A percentile compares a stretch with the other conserved stretches of the same genome.
Evolutionary conservation across 1,140 invertebrate genomes (phyloP).

Genomic region (Bombus vancouverensis): DNA sequence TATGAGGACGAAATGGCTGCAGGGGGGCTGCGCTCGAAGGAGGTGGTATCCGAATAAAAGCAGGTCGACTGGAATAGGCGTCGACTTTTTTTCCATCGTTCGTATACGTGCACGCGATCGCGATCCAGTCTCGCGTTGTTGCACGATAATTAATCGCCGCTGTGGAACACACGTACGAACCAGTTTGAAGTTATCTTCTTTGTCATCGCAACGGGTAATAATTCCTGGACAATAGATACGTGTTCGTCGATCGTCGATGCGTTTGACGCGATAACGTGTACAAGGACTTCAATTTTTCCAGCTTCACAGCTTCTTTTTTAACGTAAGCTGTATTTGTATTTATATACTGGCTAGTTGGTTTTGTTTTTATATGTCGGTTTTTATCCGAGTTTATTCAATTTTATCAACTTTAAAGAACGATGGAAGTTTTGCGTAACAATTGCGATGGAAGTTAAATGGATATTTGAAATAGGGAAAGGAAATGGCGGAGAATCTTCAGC

Average conservation of each 20-base stretch:
- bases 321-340: background rate
- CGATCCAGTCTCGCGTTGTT: conserved; percentile 45
- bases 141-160: conserved; percentile 68
- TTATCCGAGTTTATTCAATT: background rate
- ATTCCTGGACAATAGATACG: conserved; percentile 58
- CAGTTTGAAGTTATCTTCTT: conserved; percentile 64
- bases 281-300: conserved; percentile 30
- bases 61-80: conserved; percentile 38
- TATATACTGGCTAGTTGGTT: background rate
- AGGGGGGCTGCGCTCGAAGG: conserved; percentile 16
- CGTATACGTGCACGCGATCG: conserved; percentile 41
- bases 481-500: too few species aligned
- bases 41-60: conserved; percentile 36
- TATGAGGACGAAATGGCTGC: conserved; percentile 64
- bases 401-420: background rate
- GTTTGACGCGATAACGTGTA: conserved; percentile 22
- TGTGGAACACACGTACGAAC: conserved; percentile 17
- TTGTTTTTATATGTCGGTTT: background rate
- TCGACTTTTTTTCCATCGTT: conserved; percentile 12
- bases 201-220: conserved; percentile 72
- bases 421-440: background rate
- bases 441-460: background rate
- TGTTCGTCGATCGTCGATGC: conserved; percentile 36
- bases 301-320: background rate
- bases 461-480: background rate